Evolutionary conservation across 2,888 invertebrate genomes (phyloP), one percentile per base, ranked within the genome.

Genomic region (Bibio marci): DNA sequence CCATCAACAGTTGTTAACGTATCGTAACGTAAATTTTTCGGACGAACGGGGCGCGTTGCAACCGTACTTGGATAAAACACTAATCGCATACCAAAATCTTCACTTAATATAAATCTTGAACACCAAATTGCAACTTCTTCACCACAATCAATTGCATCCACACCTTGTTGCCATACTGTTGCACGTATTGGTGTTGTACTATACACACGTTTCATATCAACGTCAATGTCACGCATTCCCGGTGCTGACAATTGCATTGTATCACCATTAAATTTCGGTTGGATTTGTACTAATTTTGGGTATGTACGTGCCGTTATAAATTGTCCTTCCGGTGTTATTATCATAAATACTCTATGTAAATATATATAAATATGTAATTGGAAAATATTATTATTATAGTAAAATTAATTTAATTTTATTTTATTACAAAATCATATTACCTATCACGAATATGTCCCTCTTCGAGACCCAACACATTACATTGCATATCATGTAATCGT

Each of bases 101-200:
- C 63, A 38, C 63, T 60, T 33, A 69, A 56, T 37, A 74, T 50
- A 46, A 67, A 63, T 39, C 62, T 69, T 3, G 75, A 71, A 47
- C 83, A 59, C 83, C 83, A 85, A 39, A 71, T 66, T 4, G 76
- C 71, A 2, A 69, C 71, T 48, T 73, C 73, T 46, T 72, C 71
- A 1, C 83, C 83, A 56, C 81, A 81, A 52, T 83, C 81, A 37
- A 70, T 62, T 1, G 76, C 75, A 0, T 66, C 58, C 2, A 79
- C 70, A 1, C 58, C 48, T n/a, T 63, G 60, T 18, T 64, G 63
- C 73, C 74, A 74, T 5, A 75, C 67, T 2, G 54, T 51, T 0
- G 69, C 66, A 6, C 54, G 61, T 38, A 62, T 62, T 40, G 59
- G 55, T n/a, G 53, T 49, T 12, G 48, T 35, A 5, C 51, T 53